These are phyloP conservation scores for Herpetotheres cachinnans DNA, from an alignment of 2,113 vertebrate species.

Conservation along the genomic window DNA sequence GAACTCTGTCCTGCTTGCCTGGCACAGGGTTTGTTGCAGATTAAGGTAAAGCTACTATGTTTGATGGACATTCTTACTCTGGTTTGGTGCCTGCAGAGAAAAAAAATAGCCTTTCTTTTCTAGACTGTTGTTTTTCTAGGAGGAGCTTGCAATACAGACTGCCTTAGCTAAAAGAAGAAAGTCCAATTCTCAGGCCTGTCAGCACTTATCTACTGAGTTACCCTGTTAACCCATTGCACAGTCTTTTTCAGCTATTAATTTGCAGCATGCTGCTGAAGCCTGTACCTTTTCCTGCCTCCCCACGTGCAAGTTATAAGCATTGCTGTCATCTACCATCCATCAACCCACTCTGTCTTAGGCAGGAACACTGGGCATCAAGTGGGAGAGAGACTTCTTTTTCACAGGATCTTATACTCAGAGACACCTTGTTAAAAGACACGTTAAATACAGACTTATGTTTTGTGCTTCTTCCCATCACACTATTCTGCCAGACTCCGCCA, in stretches of 20 bases:
- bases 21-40: neutral
- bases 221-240: neutral
- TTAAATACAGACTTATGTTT: neutral
- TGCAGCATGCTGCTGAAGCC: neutral
- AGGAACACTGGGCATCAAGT: neutral
- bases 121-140: neutral
- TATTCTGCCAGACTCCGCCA: neutral
- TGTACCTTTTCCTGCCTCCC: neutral
- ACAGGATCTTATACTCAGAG: neutral
- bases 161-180: neutral
- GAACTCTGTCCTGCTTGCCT: accelerated
- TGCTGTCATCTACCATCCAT: neutral
- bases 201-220: neutral
- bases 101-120: neutral
- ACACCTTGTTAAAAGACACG: neutral
- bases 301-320: neutral
- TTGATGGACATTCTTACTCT: neutral
- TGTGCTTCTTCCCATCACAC: neutral
- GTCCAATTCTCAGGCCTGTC: neutral
- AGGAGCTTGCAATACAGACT: neutral
- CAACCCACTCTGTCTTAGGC: accelerated
- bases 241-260: neutral
- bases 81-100: neutral
- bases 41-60: neutral
- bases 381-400: neutral